These are phyloP conservation scores for Conger conger DNA, from an alignment of 2,113 vertebrate genomes.

Conservation along the genomic window DNA sequence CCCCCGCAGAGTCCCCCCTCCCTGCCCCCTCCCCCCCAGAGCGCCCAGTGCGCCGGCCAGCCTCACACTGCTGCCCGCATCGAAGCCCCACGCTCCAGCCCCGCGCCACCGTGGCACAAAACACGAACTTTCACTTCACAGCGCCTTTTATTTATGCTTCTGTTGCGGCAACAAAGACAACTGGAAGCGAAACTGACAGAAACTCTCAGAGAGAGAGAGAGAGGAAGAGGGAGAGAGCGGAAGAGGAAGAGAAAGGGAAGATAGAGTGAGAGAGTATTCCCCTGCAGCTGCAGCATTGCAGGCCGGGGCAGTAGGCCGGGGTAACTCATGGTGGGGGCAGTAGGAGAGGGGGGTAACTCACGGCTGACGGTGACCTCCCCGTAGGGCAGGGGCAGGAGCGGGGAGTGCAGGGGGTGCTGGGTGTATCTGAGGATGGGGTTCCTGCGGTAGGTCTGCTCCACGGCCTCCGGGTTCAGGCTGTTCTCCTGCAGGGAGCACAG, in stretches of 20 bases:
- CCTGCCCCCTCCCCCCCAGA: too few species aligned
- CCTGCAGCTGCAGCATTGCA: too few species aligned
- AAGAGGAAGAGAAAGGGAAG: background rate
- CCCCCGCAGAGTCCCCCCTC: too few species aligned
- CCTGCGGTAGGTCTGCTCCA: constrained; percentile 87
- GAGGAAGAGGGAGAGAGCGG: background rate
- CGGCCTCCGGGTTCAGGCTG: constrained; percentile 82
- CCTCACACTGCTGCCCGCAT: too few species aligned
- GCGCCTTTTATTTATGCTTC: too few species aligned
- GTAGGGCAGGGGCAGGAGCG: constrained; percentile 82
- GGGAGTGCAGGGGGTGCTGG: constrained; percentile 87
- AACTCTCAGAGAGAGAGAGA: background rate
- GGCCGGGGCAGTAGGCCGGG: too few species aligned
- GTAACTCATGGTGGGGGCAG: too few species aligned
- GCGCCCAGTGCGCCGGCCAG: too few species aligned
- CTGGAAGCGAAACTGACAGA: background rate
- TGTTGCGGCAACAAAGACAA: too few species aligned
- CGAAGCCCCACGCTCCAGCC: too few species aligned
- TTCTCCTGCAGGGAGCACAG: constrained; percentile 70
- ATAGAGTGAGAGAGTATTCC: background rate
- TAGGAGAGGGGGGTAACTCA: constrained; percentile 66
- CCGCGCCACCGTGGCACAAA: too few species aligned
- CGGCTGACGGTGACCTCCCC: constrained; percentile 79
- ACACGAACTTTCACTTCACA: too few species aligned
- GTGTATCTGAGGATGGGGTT: constrained; percentile 91